Evolutionary conservation across 2,888 invertebrate genomes (phyloP), one percentile per base, ranked within the genome.

Genomic region (Steinernema hermaphroditum): DNA sequence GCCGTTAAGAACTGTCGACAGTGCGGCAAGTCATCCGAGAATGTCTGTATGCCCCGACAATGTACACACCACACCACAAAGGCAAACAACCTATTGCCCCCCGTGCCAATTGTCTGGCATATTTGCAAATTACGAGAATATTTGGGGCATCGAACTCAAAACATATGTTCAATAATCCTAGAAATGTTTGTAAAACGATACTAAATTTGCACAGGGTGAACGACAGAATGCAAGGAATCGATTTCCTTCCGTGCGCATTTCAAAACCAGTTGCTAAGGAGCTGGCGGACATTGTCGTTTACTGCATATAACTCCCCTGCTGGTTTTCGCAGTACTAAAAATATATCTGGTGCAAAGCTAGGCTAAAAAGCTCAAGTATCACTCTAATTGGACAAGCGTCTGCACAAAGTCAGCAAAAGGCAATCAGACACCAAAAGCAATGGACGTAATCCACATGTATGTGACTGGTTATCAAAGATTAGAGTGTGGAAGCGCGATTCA

Each of bases 181-280:
- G 12, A 46, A 19, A 6, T 9, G 46, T 46, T 46, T 19, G 4
- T 2, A 6, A 46, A 46, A 46, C 6, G 2, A 4, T 46, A 19
- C 22, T 9, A n/a, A 46, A 4, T 16, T 46, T 46, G 9, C n/a
- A 46, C 16, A 4, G 22, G 16, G n/a, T 46, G 22, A 46, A 46
- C n/a, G 62, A 29, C 9, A 32, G 29, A 29, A 29, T 62, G 62
- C 32, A 62, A 62, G 62, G 16, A 62, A 62, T 62, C 62, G 29
- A 62, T 62, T 62, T 27, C 27, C 22, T 46, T 62, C 62, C 27
- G 32, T 62, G 27, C 32, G 6, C 32, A 29, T 62, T 32, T 29
- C 62, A 34, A 62, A 62, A 62, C 62, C 62, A 29, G 62, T 62
- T 62, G 62, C 62, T 62, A 62, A 27, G 62, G 62, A 62, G 32